Base-by-base conservation (phyloP, 2,113 vertebrate species). In the Butorides virescens region DNA sequence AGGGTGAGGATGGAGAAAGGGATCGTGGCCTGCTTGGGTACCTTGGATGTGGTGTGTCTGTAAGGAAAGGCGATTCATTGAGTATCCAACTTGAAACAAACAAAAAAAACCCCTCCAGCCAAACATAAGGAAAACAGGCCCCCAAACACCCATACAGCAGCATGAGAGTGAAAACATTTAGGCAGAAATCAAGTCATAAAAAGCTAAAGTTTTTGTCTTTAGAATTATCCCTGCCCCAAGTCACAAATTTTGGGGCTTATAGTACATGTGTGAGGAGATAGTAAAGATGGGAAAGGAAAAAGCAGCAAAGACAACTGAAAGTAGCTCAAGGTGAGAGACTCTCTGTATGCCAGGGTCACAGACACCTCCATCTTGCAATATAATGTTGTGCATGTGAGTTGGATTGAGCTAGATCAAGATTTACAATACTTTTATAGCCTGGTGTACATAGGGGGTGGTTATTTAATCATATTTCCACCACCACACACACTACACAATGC, bases 1-100 rank as follows among this genome's bases (percentile, higher is more conserved):
- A 97, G 14, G 97, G 97, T 32, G 98, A 98, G 30, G 98, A 98
- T 29, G 98, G 97, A 26, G 99, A 99, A 22, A 98, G 98, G 7
- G 98, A 99, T 52, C 97, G 97, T 19, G 98, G 97, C 71, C 97
- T 97, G 71, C 71, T 74, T 25, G 96, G 92, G 46, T 73, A 62
- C 88, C 92, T 95, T 8, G 87, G 29, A 3, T 29, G 36, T 18
- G 86, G 10, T 13, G 66, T 42, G 71, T 80, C 98, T 99, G 96
- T 34, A 44, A 58, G 79, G 39, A 93, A 74, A 58, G 36, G 32
- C 1, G 4, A 76, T 55, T 78, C 46, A 37, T 0, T 62, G 71
- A 75, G 37, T 15, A 34, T 20, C 34, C 52, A 32, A 85, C 32
- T 13, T 46, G 56, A 82, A 89, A 77, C 21, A 65, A 78, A 65